Percentiles rank a stretch among this genome's conserved stretches.
These are phyloP conservation scores for Sebastes kiyomatsui DNA, from an alignment of 2,797 vertebrate species.

Conservation along the genomic window DNA sequence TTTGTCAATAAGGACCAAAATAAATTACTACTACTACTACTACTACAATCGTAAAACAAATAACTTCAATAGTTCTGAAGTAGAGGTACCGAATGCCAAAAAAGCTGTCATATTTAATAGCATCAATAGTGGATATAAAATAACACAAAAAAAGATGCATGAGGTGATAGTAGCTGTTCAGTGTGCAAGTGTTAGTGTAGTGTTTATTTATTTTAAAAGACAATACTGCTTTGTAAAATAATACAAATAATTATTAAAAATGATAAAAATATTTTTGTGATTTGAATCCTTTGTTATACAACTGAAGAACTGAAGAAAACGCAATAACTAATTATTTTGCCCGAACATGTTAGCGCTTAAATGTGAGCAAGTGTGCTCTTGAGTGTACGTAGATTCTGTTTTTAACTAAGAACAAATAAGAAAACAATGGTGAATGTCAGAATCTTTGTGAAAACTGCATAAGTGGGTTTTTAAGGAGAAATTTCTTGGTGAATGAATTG, in stretches of 20 bases:
- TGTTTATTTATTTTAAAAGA: neutral
- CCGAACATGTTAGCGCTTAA: rapidly evolving
- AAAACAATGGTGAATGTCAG: neutral
- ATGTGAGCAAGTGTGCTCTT: neutral
- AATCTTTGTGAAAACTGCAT: neutral
- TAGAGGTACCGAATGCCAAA: neutral
- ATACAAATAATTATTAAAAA: neutral
- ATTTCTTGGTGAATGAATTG: neutral
- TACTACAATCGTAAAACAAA: neutral
- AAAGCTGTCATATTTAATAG: neutral
- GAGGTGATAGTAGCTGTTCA: rapidly evolving
- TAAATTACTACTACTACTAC: too few species aligned
- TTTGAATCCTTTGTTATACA: neutral
- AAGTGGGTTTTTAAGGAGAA: too few species aligned
- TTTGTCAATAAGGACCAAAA: too few species aligned
- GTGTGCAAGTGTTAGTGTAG: too few species aligned
- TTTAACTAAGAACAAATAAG: neutral
- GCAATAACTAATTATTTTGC: neutral
- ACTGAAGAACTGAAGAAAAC: neutral
- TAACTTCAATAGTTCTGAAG: neutral
- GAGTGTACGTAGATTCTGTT: neutral
- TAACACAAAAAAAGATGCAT: too few species aligned
- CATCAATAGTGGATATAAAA: neutral
- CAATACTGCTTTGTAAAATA: neutral
- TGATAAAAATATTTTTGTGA: neutral